Percentiles rank a stretch among this genome's conserved stretches.
These are phyloP conservation scores for Synanceia verrucosa DNA, from an alignment of 2,797 vertebrate genomes.

Conservation along the genomic window DNA sequence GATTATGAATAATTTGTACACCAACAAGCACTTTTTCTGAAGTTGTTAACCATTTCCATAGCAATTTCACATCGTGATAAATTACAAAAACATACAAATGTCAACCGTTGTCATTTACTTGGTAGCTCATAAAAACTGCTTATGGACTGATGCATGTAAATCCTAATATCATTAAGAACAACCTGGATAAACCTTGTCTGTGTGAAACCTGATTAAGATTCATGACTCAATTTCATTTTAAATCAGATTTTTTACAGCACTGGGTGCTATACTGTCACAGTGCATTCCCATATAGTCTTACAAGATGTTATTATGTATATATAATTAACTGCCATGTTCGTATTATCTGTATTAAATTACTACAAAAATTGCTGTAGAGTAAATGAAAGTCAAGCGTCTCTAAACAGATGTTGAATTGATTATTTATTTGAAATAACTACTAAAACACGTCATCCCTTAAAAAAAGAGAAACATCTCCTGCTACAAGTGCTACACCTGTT, in stretches of 20 bases:
- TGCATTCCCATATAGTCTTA: background rate
- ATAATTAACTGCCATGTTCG: background rate
- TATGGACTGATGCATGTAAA: background rate
- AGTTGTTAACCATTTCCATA: background rate
- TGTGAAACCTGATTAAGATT: background rate
- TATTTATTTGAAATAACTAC: background rate
- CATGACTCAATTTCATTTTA: background rate
- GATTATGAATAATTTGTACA: background rate
- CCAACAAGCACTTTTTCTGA: background rate
- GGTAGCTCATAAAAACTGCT: background rate
- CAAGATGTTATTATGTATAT: constrained; percentile 1
- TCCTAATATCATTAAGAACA: background rate
- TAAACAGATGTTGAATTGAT: background rate
- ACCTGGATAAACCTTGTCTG: background rate
- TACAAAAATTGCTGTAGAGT: constrained; percentile 14
- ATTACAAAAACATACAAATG: background rate
- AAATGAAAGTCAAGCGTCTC: constrained; percentile 13
- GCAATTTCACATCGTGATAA: background rate
- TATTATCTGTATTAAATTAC: constrained; percentile 23
- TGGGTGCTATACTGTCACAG: background rate
- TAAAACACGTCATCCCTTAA: background rate
- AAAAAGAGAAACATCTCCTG: background rate
- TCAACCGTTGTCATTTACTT: background rate
- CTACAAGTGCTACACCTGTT: constrained; percentile 29
- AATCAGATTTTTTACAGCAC: background rate